Evolutionary conservation across 2,888 invertebrate genomes (phyloP), one percentile per base, ranked within the genome.

Genomic region (Bombylius discolor): DNA sequence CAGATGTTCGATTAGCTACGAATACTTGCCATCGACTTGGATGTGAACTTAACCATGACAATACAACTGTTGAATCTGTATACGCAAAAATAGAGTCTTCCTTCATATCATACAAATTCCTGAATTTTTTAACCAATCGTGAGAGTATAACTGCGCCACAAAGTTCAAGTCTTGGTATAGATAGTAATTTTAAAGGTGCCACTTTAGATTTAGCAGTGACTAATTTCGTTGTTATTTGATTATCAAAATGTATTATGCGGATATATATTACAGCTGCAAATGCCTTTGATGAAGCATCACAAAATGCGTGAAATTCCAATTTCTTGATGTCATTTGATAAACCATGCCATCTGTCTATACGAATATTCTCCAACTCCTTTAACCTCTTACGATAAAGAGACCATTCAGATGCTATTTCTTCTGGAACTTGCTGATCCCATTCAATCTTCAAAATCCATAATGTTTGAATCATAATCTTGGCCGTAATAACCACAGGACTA

Each of bases 151-250:
- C 9, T 11, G 60, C 58, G n/a, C 47, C 56, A 7, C 58, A 53
- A 31, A 66, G 53, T 39, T 64, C 62, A 6, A 66, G 51, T 11
- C 64, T 51, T 5, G 64, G 61, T 31, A 65, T 56, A 1, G 63
- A 59, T 5, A 60, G 53, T 12, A 52, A 47, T 47, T 64, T 65
- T 5, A 53, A 4, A 2, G 58, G 58, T 32, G 58, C 51, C 9
- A 51, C 51, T 32, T 36, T 44, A 1, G 33, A 32, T 46, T 46
- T 44, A 31, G 51, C 51, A 6, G 33, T 23, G 3, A 51, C 31
- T 12, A 51, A 33, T 1, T 32, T 6, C 3, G 51, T n/a, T 11
- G 4, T 8, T 4, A 8, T 31, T 7, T 8, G 5, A 5, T 11
- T 31, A 8, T 45, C 12, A 7, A 7, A 13, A 13, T 31, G 14